Conservation (phyloP, 2,113 vertebrate species). For the Urocitellus parryii region DNA sequence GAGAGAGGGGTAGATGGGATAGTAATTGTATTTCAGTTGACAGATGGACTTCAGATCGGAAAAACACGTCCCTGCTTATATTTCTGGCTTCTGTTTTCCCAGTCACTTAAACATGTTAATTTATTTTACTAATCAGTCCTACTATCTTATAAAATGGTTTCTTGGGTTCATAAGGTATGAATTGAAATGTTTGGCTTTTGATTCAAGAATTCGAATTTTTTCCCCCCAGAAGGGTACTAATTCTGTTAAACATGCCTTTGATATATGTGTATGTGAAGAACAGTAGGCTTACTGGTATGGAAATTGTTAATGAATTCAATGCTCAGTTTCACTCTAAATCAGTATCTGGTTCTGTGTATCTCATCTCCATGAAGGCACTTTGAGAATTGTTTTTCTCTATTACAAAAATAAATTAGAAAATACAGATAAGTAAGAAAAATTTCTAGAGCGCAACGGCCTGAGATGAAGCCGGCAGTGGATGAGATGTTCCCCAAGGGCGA, state of each 20-base stretch:
- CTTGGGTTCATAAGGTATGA: constrained; percentile 8
- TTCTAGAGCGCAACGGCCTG: neutral
- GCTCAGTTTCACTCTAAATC: neutral
- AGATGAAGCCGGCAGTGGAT: constrained; percentile 98
- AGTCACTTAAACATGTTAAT: constrained; percentile 11
- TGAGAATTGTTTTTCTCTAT: constrained; percentile 13
- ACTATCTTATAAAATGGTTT: constrained; percentile 16
- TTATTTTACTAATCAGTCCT: constrained; percentile 27
- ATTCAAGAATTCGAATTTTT: constrained; percentile 32
- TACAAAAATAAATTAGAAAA: constrained; percentile 15
- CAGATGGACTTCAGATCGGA: neutral
- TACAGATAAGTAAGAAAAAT: neutral
- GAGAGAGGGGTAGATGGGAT: neutral
- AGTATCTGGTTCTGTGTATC: neutral
- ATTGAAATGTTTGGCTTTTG: constrained; percentile 55
- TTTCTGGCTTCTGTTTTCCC: neutral
- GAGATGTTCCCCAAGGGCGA: constrained; percentile 99
- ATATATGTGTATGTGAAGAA: neutral
- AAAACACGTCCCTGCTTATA: neutral
- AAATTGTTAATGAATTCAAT: neutral
- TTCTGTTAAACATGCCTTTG: neutral
- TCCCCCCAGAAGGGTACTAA: neutral
- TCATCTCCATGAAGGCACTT: neutral
- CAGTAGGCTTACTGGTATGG: neutral
- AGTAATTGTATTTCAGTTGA: neutral